These are phyloP conservation scores for Rhabdomys dilectus DNA, from an alignment of 2,113 vertebrate species.

Conservation along the genomic window DNA sequence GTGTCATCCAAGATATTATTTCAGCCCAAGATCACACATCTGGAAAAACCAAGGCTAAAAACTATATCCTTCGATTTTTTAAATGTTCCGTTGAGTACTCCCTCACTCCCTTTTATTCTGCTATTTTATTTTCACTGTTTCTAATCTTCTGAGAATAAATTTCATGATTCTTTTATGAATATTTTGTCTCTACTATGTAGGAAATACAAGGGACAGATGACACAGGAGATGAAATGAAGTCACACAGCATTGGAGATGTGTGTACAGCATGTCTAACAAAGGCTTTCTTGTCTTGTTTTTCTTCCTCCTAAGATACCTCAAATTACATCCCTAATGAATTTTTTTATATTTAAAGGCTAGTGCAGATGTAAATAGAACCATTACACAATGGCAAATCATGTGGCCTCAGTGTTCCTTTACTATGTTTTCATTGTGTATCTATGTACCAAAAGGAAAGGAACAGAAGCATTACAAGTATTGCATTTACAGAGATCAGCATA, in stretches of 20 bases:
- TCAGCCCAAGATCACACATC: background rate
- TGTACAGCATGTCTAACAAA: background rate
- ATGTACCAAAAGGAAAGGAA: background rate
- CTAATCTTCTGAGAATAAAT: background rate
- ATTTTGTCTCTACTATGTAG: background rate
- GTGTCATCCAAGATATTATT: background rate
- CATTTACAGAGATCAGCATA: background rate
- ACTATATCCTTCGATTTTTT: background rate
- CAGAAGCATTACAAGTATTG: background rate
- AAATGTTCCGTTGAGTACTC: background rate
- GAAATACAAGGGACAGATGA: background rate
- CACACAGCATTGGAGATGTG: background rate
- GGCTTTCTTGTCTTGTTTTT: background rate
- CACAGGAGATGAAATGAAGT: background rate
- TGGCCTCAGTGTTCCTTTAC: background rate
- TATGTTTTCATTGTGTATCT: background rate
- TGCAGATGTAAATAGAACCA: background rate
- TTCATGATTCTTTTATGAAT: conserved; percentile 14
- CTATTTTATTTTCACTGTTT: conserved; percentile 32
- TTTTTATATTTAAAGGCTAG: background rate
- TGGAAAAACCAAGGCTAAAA: background rate
- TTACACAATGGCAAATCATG: background rate
- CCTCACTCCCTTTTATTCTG: background rate
- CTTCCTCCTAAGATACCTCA: background rate
- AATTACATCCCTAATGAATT: background rate